Evolutionary conservation across 2,797 vertebrate species (phyloP).

Genomic region (Tauraco hartlaubi): DNA sequence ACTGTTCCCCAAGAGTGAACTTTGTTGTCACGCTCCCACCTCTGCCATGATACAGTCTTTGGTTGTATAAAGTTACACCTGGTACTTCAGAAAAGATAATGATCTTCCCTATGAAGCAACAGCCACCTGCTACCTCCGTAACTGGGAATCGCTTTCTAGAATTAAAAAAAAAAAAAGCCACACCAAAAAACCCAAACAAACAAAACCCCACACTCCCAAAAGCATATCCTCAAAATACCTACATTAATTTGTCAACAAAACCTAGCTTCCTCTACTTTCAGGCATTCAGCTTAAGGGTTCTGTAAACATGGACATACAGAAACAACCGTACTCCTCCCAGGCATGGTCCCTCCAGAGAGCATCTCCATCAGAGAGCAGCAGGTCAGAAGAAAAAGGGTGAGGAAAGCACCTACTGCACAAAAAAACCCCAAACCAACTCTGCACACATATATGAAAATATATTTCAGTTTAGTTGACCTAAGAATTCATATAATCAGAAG

Average conservation of each 20-base stretch:
- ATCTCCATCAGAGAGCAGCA: background rate
- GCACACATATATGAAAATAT: background rate
- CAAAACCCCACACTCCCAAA: background rate
- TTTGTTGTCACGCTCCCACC: background rate
- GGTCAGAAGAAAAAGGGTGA: background rate
- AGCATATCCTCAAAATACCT: background rate
- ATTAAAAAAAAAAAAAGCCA: background rate
- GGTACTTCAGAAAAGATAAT: background rate
- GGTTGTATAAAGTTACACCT: fast-evolving
- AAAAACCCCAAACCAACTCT: background rate
- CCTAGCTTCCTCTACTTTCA: background rate
- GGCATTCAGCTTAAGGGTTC: background rate
- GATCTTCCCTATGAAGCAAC: background rate
- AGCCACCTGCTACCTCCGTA: background rate
- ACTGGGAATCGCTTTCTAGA: background rate
- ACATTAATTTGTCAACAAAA: background rate
- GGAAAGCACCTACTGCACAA: background rate
- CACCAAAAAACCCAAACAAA: background rate
- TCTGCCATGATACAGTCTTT: background rate
- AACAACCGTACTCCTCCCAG: background rate
- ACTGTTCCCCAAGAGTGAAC: background rate
- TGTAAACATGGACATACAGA: background rate
- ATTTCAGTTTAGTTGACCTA: background rate
- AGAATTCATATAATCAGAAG: background rate
- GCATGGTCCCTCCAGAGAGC: background rate